Base-by-base conservation (phyloP, 2,797 vertebrate species). In the Chelon auratus region DNA sequence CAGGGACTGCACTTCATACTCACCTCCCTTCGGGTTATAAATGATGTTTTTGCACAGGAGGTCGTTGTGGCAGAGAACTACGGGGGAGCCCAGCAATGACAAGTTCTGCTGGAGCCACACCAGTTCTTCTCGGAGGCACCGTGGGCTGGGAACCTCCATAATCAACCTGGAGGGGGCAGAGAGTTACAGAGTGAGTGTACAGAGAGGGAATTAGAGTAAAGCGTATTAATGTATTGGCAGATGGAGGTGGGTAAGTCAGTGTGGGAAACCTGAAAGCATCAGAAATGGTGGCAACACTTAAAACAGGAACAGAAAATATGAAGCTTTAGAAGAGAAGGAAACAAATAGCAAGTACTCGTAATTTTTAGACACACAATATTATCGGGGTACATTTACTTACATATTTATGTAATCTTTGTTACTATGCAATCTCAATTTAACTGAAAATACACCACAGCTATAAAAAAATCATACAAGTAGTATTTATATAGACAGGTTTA, bases 41-140 rank as follows among this genome's bases (percentile, higher is more conserved):
- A 99, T 99, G 90, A 99, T 99, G 91, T 99, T 99, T 94, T 99
- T 99, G 95, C 97, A 99, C 85, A 99, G 95, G 62, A 99, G 95
- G 88, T 99, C 98, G 15, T 99, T 99, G 94, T 99, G 98, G 91
- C 98, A 99, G 67, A 99, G 96, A n/a, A 99, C 98, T 56, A 99
- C 97, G 0, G 97, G 97, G 0, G 98, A 99, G 71, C 95, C 96
- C 87, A 99, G 90, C 82, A 93, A 93, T 20, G 97, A 98, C 78
- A 99, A 93, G 81, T 91, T 95, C 84, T 97, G 95, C 90, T 97
- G 96, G 88, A 99, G 96, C 97, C 97, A 99, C 75, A 96, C 69
- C 95, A 99, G 96, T 90, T 99, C 98, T 55, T 96, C 95, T 71
- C 95, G 88, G 81, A 99, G 96, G 81, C 95, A 93, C 71, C 74